Conservation (phyloP, 2,888 invertebrate genomes). For the Meganola albula region DNA sequence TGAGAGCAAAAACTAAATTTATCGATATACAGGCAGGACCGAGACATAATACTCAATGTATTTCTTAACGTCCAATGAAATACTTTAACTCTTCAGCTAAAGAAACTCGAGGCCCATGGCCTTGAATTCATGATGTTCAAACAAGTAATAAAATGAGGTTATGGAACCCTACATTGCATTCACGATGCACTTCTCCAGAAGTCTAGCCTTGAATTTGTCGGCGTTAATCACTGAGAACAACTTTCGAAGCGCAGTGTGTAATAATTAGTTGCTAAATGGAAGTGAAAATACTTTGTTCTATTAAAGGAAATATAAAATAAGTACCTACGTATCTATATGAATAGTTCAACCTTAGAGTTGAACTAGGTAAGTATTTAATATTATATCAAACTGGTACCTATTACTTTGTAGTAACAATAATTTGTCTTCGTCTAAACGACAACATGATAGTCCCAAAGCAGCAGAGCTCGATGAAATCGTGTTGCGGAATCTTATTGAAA, state of each 20-base stretch:
- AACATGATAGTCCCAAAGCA: constrained; percentile 55
- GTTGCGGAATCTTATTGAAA: constrained; percentile 68
- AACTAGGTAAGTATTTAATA: too few species aligned
- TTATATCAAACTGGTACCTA: constrained; percentile 38
- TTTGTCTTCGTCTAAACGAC: constrained; percentile 65
- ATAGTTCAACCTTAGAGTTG: constrained; percentile 36
- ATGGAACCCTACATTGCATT: constrained; percentile 14
- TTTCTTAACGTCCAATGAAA: too few species aligned
- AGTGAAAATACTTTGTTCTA: constrained; percentile 32
- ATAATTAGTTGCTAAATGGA: constrained; percentile 26
- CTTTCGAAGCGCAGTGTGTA: constrained; percentile 23
- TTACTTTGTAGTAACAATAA: constrained; percentile 46
- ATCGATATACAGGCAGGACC: too few species aligned
- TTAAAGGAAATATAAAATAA: constrained; percentile 25
- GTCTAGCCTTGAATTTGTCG: constrained; percentile 23
- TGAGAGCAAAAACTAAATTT: too few species aligned
- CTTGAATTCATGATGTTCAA: too few species aligned
- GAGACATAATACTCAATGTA: too few species aligned
- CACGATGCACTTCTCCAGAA: constrained; percentile 4
- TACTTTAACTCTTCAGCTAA: too few species aligned
- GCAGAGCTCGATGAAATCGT: too few species aligned
- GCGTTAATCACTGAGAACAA: constrained; percentile 15
- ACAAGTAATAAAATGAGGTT: too few species aligned
- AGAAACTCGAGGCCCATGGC: too few species aligned
- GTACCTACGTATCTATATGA: constrained; percentile 35